phyloP scores from a whole-genome alignment of 2,113 vertebrate genomes.

The Sinocyclocheilus anophthalmus region DNA sequence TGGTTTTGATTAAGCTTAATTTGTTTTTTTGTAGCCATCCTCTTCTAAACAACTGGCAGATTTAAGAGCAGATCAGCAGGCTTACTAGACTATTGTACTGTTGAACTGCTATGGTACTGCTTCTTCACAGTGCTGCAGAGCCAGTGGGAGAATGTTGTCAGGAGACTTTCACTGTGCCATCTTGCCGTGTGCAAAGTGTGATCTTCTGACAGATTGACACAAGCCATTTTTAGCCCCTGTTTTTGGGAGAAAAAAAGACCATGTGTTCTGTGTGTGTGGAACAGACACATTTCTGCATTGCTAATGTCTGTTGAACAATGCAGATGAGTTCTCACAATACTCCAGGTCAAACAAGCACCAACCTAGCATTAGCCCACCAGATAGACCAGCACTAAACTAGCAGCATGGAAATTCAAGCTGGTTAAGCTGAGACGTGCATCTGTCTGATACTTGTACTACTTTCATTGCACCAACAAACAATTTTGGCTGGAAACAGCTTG shows the following conservation, averaged over 20 bases:
- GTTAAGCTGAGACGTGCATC: not conserved
- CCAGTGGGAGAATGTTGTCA: not conserved
- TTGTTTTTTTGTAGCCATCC: not conserved
- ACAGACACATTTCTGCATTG: not conserved
- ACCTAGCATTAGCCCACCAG: not conserved
- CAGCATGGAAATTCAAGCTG: slow-evolving; percentile 3
- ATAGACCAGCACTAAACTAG: slow-evolving; percentile 10
- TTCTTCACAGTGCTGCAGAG: not conserved
- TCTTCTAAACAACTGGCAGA: too few species aligned
- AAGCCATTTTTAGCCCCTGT: slow-evolving; percentile 14
- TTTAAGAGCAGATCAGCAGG: not conserved
- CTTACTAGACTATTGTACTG: not conserved
- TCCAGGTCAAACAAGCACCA: not conserved
- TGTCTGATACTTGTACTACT: slow-evolving; percentile 4
- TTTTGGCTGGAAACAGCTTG: not conserved
- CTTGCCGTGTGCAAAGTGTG: not conserved
- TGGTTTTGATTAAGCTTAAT: not conserved
- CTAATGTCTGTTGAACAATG: slow-evolving; percentile 1
- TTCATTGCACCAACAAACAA: not conserved
- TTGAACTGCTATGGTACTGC: too few species aligned
- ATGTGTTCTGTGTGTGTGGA: not conserved
- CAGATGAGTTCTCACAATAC: not conserved
- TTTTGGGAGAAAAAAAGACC: not conserved
- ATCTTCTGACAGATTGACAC: slow-evolving; percentile 9
- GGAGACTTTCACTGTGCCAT: not conserved